Conservation (phyloP, 2,113 vertebrate species). For the Anoplopoma fimbria region DNA sequence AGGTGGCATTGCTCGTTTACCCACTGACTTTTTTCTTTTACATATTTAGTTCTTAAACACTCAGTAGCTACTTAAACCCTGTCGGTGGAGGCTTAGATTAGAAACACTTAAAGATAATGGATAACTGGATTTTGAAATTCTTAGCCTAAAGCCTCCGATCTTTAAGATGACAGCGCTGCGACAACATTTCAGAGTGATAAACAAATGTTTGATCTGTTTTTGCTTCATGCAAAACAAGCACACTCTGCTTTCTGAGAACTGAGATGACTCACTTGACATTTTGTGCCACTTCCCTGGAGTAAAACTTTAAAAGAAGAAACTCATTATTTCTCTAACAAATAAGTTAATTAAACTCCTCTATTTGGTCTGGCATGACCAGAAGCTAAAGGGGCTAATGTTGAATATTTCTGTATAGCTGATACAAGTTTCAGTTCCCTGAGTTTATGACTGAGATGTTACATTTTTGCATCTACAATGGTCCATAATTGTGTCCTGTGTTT, state of each 20-base stretch:
- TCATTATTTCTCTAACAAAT: background rate
- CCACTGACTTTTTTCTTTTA: no score
- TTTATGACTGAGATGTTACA: background rate
- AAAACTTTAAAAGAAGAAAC: background rate
- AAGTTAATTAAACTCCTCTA: background rate
- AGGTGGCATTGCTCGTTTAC: no score
- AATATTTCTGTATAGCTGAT: background rate
- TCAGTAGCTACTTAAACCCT: background rate
- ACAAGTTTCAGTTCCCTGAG: background rate
- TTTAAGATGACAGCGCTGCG: background rate
- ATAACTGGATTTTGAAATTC: background rate
- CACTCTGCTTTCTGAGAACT: conserved; percentile 9
- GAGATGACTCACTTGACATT: conserved; percentile 9
- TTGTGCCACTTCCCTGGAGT: background rate
- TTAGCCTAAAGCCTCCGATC: background rate
- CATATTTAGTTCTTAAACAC: background rate
- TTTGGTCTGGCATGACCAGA: background rate
- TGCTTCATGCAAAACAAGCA: no score
- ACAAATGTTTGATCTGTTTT: background rate
- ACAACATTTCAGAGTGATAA: background rate
- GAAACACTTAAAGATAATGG: background rate
- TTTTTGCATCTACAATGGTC: background rate
- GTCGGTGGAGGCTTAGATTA: background rate
- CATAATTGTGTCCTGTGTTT: background rate
- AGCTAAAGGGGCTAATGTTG: background rate